phyloP scores from a whole-genome alignment of 2,797 vertebrate species.

The Sebastolobus altivelis region DNA sequence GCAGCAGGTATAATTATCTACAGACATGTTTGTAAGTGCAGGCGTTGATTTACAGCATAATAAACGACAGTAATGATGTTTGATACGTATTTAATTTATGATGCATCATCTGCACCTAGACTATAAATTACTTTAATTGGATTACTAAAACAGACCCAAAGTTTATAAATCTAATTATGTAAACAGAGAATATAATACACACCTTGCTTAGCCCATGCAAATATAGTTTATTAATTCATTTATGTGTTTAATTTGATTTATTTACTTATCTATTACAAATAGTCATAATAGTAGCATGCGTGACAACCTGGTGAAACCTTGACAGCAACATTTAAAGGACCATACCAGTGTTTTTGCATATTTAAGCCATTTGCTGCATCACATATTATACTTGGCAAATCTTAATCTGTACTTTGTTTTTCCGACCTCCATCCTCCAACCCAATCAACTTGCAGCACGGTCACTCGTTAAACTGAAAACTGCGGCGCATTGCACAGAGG shows the following conservation, averaged over 20 bases:
- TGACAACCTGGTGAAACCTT: neutral
- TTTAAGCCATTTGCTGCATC: neutral
- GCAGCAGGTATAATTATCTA: constrained; percentile 33
- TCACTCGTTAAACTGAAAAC: too few species aligned
- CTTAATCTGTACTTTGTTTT: neutral
- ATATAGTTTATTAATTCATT: neutral
- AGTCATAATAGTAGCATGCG: too few species aligned
- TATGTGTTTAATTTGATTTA: neutral
- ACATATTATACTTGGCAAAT: neutral
- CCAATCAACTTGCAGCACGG: too few species aligned
- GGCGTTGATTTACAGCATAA: constrained; percentile 8
- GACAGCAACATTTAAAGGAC: neutral
- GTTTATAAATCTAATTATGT: neutral
- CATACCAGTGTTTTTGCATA: neutral
- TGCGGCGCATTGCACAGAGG: too few species aligned
- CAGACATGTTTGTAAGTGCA: constrained; percentile 1
- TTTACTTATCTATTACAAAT: neutral
- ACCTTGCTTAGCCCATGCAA: neutral
- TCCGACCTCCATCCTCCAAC: too few species aligned
- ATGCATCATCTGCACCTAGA: neutral
- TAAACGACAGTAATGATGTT: neutral
- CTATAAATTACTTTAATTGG: neutral
- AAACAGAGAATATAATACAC: neutral
- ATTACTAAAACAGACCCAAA: neutral
- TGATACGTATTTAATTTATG: neutral